Conservation (phyloP, 2,888 invertebrate species). For the Eulithis prunata region DNA sequence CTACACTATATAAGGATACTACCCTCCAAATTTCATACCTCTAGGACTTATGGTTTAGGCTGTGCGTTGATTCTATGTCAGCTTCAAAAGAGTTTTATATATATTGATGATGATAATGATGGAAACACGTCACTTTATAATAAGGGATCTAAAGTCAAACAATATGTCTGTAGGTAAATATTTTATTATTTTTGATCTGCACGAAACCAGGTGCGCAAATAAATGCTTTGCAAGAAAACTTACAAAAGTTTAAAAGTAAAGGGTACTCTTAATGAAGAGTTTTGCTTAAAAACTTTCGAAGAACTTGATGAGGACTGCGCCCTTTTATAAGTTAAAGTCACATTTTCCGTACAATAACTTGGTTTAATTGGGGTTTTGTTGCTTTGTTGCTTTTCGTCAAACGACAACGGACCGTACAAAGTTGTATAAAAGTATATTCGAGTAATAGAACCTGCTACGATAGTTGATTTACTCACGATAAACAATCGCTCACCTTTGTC, state of each 20-base stretch:
- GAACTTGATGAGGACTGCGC: conserved; percentile 44
- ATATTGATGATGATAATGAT: too few relatives aligned
- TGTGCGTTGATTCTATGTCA: too few relatives aligned
- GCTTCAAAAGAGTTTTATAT: too few relatives aligned
- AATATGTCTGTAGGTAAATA: too few relatives aligned
- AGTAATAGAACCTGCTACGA: background rate
- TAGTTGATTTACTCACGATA: conserved; percentile 27
- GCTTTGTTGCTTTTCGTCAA: too few relatives aligned
- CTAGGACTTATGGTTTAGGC: too few relatives aligned
- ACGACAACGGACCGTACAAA: background rate
- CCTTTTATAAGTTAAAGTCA: conserved; percentile 54
- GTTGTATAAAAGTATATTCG: background rate
- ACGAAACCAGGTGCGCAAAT: conserved; percentile 8
- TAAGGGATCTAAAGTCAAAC: too few relatives aligned
- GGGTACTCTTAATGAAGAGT: conserved; percentile 35
- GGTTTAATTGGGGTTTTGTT: conserved; percentile 7
- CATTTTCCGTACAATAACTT: conserved; percentile 58
- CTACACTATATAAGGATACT: too few relatives aligned
- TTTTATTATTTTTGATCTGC: background rate
- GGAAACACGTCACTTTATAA: too few relatives aligned
- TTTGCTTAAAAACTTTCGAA: conserved; percentile 38
- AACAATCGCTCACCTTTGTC: conserved; percentile 62
- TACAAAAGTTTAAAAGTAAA: conserved; percentile 28
- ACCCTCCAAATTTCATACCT: too few relatives aligned
- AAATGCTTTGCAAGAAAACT: conserved; percentile 13